Base-by-base conservation (phyloP, 2,797 vertebrate species). In the Spinus olivaceus region DNA sequence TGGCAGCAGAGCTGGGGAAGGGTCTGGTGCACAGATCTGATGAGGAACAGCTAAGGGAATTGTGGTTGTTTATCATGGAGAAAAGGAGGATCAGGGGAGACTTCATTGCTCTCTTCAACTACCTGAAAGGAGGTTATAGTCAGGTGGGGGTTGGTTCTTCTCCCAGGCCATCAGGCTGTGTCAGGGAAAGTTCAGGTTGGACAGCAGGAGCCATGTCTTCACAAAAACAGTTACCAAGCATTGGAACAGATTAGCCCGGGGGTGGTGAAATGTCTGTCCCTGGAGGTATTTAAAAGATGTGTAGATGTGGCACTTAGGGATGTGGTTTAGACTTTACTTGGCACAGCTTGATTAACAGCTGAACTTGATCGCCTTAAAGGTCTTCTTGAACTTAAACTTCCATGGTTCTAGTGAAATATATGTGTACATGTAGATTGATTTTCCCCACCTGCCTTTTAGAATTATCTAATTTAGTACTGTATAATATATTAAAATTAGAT, bases 1-100 rank as follows among this genome's bases (percentile, higher is more conserved):
- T 0, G 3, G n/a, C 49, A 63, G 0, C 14, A 14, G 28, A 37
- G 42, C 35, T 82, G 37, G 17, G 24, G 11, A 33, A 44, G 35
- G 11, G 23, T 44, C 20, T 63, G 8, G 35, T 19, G 37, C 42
- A 19, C 24, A 63, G 15, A 14, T 51, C 21, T 25, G 30, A 19
- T 1, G 10, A 24, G 49, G 35, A 44, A 8, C 21, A 30, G 28
- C n/a, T 44, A 37, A 64, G 12, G 17, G 17, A 70, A 39, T 22
- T 81, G 20, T 24, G 22, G 33, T 24, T 54, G 3, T 54, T 70
- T 22, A 19, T 20, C 1, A 1, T 25, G 14, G 37, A 63, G 42
- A 37, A 44, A 25, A 39, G 27, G 37, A 51, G 24, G 5, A 24
- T 57, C 0, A 7, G 14, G 9, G 5, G 2, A 3, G 4, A 32